Base-by-base conservation (phyloP, 2,888 invertebrate genomes). In the Geotrupes spiniger region DNA sequence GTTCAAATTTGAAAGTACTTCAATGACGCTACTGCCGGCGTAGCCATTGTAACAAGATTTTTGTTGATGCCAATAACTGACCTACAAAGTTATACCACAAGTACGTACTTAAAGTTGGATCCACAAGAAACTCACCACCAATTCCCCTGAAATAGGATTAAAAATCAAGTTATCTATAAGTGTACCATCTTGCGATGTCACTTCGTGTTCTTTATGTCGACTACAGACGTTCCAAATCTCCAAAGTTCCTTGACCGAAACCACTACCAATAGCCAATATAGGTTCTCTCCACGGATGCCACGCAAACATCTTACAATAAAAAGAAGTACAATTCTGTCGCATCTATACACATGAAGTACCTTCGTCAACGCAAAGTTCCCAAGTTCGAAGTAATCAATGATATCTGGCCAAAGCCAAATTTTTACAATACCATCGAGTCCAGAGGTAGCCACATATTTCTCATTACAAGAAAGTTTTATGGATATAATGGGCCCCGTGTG, bases 201-300 rank as follows among this genome's bases (percentile, higher is more conserved):
- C 36, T 6, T 28, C 38, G 36, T 54, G 42, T 4, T 51, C 16
- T 8, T 21, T 4, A 26, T 54, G 52, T 10, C 25, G 14, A 21
- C 36, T 54, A 31, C 49, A 46, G 9, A 58, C 46, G 28, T 58
- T 62, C 49, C 52, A 59, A 31, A 63, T 37, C 12, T 28, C 46
- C n/a, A 56, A 29, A 15, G 17, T 15, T 15, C 17, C 12, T 2
- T 43, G 17, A 2, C 8, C 21, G 10, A 10, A 14, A 21, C n/a
- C 37, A 56, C 67, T 60, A 53, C 72, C 74, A 60, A 74, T 63
- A 1, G 67, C 71, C 41, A 76, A 59, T 51, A 74, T 67, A 1
- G 66, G 65, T 14, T 68, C 70, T 12, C 68, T 69, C 76, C 76
- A 76, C 1, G 76, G 76, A 63, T 76, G 76, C 75, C 75, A 76